Percentiles rank a stretch among this genome's conserved stretches.
Evolutionary conservation across 1,140 invertebrate species (phyloP).

Genomic region (Cydia fagiglandana): DNA sequence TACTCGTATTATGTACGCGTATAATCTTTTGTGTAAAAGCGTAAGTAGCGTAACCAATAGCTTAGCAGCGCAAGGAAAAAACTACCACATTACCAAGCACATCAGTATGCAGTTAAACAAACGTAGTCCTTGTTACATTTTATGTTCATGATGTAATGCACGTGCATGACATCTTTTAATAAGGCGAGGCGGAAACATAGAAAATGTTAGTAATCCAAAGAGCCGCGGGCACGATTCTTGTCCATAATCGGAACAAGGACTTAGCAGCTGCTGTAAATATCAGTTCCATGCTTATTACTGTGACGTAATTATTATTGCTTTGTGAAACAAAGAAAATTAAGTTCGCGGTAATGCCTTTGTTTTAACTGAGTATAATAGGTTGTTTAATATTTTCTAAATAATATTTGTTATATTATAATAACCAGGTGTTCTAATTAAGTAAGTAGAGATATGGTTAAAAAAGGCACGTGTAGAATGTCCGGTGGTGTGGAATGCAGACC

Average conservation of each 20-base stretch:
- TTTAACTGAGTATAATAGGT: constrained; percentile 32
- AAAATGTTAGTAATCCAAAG: constrained; percentile 76
- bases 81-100: constrained; percentile 2
- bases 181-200: constrained; percentile 75
- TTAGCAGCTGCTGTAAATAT: constrained; percentile 75
- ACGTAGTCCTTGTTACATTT: constrained; percentile 46
- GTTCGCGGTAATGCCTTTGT: constrained; percentile 57
- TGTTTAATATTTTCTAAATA: constrained; percentile 32
- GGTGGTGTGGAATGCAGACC: constrained; percentile 56
- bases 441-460: constrained; percentile 42
- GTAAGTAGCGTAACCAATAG: background rate
- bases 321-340: constrained; percentile 70
- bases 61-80: background rate
- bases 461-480: constrained; percentile 57
- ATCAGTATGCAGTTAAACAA: constrained; percentile 30
- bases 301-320: constrained; percentile 70
- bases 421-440: constrained; percentile 36
- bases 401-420: constrained; percentile 27
- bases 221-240: constrained; percentile 71
- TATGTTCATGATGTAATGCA: constrained; percentile 58
- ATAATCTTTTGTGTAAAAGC: constrained; percentile 28
- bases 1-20: background rate
- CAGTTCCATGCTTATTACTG: constrained; percentile 68
- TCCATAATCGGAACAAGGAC: constrained; percentile 77
- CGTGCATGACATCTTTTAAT: constrained; percentile 75